A percentile compares a stretch with the other conserved stretches of the same genome.
phyloP scores from a whole-genome alignment of 2,113 vertebrate species.

The Rhinoderma darwinii region DNA sequence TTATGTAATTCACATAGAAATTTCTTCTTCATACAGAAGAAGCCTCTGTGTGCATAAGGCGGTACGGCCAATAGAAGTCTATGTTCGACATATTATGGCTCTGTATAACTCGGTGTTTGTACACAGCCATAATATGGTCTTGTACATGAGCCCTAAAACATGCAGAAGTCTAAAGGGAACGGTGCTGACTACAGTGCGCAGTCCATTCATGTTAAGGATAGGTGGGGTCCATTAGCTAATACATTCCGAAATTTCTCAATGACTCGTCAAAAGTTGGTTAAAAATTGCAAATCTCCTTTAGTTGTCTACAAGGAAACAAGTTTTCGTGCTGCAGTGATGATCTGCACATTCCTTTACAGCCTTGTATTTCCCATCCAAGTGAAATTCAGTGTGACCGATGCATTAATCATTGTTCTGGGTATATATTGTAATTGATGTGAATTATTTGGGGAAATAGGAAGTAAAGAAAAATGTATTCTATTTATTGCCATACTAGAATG shows the following conservation, averaged over 20 bases:
- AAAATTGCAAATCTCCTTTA: not conserved
- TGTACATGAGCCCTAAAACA: not conserved
- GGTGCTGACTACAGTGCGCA: too few relatives aligned
- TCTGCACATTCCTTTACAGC: not conserved
- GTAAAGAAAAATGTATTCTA: conserved; percentile 39
- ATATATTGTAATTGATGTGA: conserved; percentile 55
- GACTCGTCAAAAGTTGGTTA: not conserved
- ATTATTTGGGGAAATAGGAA: conserved; percentile 44
- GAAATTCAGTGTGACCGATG: conserved; percentile 34
- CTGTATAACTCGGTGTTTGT: too few relatives aligned
- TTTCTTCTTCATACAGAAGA: too few relatives aligned
- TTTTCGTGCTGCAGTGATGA: not conserved
- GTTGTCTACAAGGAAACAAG: not conserved
- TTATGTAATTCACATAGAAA: too few relatives aligned
- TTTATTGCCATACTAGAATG: conserved; percentile 38
- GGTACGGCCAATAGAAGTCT: too few relatives aligned
- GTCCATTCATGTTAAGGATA: not conserved
- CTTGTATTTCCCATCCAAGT: conserved; percentile 21
- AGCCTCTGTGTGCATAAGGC: too few relatives aligned
- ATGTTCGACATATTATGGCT: too few relatives aligned
- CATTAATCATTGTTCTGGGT: conserved; percentile 46
- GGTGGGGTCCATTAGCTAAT: not conserved
- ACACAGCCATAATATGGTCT: too few relatives aligned
- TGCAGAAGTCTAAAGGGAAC: not conserved
- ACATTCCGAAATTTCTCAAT: not conserved